A percentile compares a stretch with the other conserved stretches of the same genome.
These are phyloP conservation scores for Nyctibius grandis DNA, from an alignment of 2,797 vertebrate species.

Conservation along the genomic window DNA sequence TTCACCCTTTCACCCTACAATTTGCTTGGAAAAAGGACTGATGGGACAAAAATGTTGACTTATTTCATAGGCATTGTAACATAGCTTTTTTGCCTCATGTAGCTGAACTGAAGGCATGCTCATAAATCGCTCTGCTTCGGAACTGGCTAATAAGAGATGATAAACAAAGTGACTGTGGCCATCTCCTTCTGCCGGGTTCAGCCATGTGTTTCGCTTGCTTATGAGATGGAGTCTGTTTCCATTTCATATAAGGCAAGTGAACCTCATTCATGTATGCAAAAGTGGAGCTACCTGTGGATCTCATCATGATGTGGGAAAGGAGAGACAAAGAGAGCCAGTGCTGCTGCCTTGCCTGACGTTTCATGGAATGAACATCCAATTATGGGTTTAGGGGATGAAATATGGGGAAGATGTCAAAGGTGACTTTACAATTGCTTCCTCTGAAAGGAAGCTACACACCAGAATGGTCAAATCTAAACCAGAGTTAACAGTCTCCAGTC, in stretches of 20 bases:
- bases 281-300: not conserved
- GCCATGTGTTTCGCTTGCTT: not conserved
- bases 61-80: not conserved
- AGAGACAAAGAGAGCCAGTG: not conserved
- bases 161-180: not conserved
- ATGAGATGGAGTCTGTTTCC: not conserved
- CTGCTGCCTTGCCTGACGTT: not conserved
- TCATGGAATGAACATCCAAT: not conserved
- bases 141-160: not conserved
- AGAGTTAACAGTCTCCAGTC: not conserved
- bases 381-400: not conserved
- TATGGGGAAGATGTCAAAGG: not conserved
- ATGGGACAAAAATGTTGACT: not conserved
- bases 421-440: not conserved
- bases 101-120: not conserved
- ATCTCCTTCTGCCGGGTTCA: not conserved
- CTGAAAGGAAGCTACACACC: not conserved
- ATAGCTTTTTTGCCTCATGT: not conserved
- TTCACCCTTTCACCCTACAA: not conserved
- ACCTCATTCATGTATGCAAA: not conserved
- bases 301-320: not conserved
- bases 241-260: not conserved
- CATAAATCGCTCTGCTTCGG: not conserved
- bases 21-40: not conserved
- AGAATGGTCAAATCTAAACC: not conserved